phyloP scores from a whole-genome alignment of 2,113 vertebrate genomes.

The Polypterus bichir region DNA sequence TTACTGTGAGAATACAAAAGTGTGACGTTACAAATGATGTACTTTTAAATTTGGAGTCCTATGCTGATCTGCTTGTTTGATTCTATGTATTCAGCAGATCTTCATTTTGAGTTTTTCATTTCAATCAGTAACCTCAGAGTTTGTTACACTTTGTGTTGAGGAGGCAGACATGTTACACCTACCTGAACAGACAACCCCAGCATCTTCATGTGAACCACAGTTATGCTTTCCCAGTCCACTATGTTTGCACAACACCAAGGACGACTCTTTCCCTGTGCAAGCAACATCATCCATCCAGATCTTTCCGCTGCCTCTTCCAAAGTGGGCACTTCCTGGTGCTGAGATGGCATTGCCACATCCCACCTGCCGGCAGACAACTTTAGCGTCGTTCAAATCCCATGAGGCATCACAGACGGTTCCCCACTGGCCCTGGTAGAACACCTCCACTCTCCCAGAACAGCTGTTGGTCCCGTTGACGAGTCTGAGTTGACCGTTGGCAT shows the following conservation, averaged over 20 bases:
- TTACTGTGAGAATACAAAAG: too few relatives aligned
- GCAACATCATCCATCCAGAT: conserved; percentile 10
- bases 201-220: conserved; percentile 12
- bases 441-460: conserved; percentile 9
- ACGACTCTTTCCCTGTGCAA: conserved; percentile 8
- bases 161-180: too few relatives aligned
- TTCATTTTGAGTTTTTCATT: too few relatives aligned
- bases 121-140: too few relatives aligned
- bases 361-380: conserved; percentile 7
- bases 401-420: conserved; percentile 6
- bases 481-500: background rate
- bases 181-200: conserved; percentile 14
- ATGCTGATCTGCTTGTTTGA: too few relatives aligned
- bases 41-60: too few relatives aligned
- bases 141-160: too few relatives aligned
- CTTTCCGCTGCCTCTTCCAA: conserved; percentile 6
- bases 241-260: conserved; percentile 5
- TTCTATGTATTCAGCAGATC: too few relatives aligned
- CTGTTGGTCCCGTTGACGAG: conserved; percentile 1
- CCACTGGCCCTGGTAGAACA: background rate
- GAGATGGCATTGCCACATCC: conserved; percentile 4
- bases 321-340: conserved; percentile 4
- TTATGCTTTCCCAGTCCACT: background rate
- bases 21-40: too few relatives aligned
- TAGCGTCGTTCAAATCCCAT: conserved; percentile 7